Evolutionary conservation across 2,797 vertebrate genomes (phyloP), one percentile per base, ranked within the genome.

Genomic region (Acanthornis magna): DNA sequence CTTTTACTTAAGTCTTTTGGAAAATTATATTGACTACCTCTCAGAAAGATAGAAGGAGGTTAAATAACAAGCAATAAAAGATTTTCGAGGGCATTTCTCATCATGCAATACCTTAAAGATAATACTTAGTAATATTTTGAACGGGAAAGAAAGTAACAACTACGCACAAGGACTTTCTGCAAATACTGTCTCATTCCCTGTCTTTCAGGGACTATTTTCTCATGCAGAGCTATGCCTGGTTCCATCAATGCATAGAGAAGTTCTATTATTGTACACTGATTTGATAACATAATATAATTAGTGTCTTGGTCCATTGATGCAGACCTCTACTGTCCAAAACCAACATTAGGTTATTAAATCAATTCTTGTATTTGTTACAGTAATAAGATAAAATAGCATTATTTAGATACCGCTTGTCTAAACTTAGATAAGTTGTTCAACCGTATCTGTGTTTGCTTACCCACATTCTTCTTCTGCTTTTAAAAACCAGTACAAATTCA

Each of bases 271-370:
- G 65, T 68, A 71, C 53, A 68, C 67, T 68, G 83, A 92, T 94
- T 94, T 95, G 93, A 95, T 94, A 94, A 85, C 84, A 80, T 92
- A 92, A 96, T 73, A 66, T 70, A 96, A 95, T 95, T 93, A 95
- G 65, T 60, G 54, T 63, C 74, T 85, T 87, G 90, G 83, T 87
- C 83, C 66, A 83, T 65, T 80, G 91, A 95, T 80, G 86, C 85
- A 91, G 88, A 67, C 74, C 70, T 95, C 68, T 68, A 72, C 76
- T 74, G 88, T 94, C 90, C 90, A 96, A 95, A 95, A 93, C 3
- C 47, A 95, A 93, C 90, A 94, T 96, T 92, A 94, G 43, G 40
- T 95, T 95, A 94, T 96, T 95, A 93, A 96, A 95, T 96, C 85
- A 92, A 91, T 96, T 93, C 74, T 85, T 0, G 0, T 90, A 71